Conservation (phyloP, 1,140 invertebrate species). For the Nylanderia fulva region DNA sequence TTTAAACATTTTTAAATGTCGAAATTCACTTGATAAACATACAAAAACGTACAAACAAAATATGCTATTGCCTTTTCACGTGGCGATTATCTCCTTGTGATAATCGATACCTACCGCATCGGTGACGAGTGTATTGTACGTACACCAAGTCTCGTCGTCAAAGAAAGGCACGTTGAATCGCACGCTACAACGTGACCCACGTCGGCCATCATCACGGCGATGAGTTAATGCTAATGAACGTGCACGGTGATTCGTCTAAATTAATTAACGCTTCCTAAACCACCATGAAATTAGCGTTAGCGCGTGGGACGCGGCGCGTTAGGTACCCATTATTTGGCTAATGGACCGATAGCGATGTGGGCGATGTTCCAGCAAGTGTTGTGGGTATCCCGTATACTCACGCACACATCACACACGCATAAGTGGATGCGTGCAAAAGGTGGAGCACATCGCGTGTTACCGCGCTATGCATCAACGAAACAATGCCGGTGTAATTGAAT, state of each 20-base stretch:
- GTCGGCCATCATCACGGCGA: conserved; percentile 41
- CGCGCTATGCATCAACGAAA: conserved; percentile 59
- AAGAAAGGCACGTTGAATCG: conserved; percentile 26
- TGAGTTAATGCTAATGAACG: conserved; percentile 58
- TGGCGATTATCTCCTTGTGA: not conserved
- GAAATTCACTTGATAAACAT: not conserved
- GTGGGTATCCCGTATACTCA: conserved; percentile 28
- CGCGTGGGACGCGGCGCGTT: conserved; percentile 37
- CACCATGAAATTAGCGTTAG: conserved; percentile 58
- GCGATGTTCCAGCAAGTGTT: not conserved
- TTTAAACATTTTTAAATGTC: not conserved
- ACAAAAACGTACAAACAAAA: not conserved
- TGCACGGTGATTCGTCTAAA: conserved; percentile 52
- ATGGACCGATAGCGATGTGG: conserved; percentile 48
- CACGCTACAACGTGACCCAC: conserved; percentile 28
- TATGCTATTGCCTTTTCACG: not conserved
- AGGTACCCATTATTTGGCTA: conserved; percentile 51
- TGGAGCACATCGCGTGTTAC: conserved; percentile 54
- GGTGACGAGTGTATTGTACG: not conserved
- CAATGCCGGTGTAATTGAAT: conserved; percentile 62
- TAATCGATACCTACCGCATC: conserved; percentile 55
- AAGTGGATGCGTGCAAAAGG: conserved; percentile 45
- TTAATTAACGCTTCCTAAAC: conserved; percentile 61
- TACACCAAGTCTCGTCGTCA: not conserved
- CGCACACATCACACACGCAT: conserved; percentile 3